Conservation (phyloP, 1,140 invertebrate genomes). For the Lordiphosa mommai region DNA sequence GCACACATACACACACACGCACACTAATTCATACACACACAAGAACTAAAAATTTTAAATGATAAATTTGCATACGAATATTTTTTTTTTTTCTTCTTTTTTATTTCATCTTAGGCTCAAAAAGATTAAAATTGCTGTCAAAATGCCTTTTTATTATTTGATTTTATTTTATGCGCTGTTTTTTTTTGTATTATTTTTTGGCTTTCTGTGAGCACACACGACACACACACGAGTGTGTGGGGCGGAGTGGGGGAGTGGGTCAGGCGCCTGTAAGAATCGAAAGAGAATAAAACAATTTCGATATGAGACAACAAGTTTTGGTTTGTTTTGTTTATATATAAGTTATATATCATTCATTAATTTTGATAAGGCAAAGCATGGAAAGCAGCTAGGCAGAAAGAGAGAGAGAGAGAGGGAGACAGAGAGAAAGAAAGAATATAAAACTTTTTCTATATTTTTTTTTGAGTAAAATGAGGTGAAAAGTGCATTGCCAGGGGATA, state of each 20-base stretch:
- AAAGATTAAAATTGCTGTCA: conserved; percentile 4
- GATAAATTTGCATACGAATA: neutral
- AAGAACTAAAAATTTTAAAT: neutral
- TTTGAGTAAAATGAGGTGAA: conserved; percentile 22
- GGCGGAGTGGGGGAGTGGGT: conserved; percentile 14
- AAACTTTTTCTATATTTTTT: conserved; percentile 1
- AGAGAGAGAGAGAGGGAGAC: conserved; percentile 12
- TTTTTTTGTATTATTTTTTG: too few relatives aligned
- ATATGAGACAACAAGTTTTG: conserved; percentile 57
- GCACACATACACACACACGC: conserved; percentile 3
- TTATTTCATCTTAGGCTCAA: neutral
- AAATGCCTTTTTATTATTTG: conserved; percentile 10
- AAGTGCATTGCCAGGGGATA: conserved; percentile 19
- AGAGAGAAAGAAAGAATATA: conserved; percentile 6
- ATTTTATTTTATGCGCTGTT: conserved; percentile 38
- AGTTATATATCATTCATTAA: conserved; percentile 25
- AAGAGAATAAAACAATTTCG: conserved; percentile 70
- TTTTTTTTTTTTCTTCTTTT: too few relatives aligned
- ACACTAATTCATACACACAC: conserved; percentile 4
- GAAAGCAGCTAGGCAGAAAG: conserved; percentile 2
- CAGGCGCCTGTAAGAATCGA: conserved; percentile 66
- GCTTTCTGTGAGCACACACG: conserved; percentile 23
- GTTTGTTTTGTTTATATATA: conserved; percentile 28
- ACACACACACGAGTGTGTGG: conserved; percentile 13
- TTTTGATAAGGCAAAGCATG: conserved; percentile 39